Evolutionary conservation across 2,888 invertebrate species (phyloP), one percentile per base, ranked within the genome.

Genomic region (Erebia palarica): DNA sequence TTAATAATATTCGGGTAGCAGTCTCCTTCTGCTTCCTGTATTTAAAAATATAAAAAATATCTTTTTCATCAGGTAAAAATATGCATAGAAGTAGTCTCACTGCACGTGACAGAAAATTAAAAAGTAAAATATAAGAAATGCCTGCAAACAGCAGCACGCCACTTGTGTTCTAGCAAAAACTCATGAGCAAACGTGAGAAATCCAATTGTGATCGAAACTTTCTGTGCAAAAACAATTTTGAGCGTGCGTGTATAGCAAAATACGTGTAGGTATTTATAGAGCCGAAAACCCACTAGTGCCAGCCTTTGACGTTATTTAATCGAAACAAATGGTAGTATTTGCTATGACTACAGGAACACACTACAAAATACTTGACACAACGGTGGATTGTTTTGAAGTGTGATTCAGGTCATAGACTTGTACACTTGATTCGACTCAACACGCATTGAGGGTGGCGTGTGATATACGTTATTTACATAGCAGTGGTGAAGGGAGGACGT

Each of bases 221-320:
- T 72, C 73, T 73, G 78, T 75, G 76, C 76, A 74, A 67, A 66
- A 72, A 75, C 70, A 75, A 68, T 70, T 71, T 70, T 64, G 72
- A 73, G 75, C 73, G 77, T 76, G 75, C 76, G 72, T 76, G 80
- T 79, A 70, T 75, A 79, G 78, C 78, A 74, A 73, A 44, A 74
- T 75, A 76, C 72, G 79, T 79, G 76, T 59, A 59, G 57, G 9
- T 55, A 55, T 55, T 18, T n/a, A 18, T 8, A 55, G 14, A n/a
- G 55, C 55, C 55, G 18, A 18, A 2, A 18, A 55, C 18, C 16
- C 16, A 3, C 10, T 18, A 16, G 9, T 55, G 18, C 8, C 55
- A 9, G 18, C 18, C 55, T 11, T 9, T 1, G 10, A 55, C 3
- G 18, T 9, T 7, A 10, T 55, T 55, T 8, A 55, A 8, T n/a